Evolutionary conservation across 2,888 invertebrate genomes (phyloP).

Genomic region (Perithous albicinctus): DNA sequence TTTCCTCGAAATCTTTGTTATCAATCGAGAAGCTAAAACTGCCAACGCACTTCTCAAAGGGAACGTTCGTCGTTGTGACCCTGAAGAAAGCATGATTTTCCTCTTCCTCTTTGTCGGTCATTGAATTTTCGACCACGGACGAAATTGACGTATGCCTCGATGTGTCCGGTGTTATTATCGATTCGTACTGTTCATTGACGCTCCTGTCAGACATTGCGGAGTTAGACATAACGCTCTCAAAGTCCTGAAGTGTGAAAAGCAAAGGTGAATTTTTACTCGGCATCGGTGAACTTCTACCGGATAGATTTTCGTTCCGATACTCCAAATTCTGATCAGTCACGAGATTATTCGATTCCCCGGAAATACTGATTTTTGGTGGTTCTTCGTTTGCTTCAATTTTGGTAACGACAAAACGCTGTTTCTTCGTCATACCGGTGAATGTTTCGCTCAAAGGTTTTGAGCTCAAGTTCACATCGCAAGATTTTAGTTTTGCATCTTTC

Average conservation of each 20-base stretch:
- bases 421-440: conserved; percentile 3
- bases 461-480: background rate
- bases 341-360: background rate
- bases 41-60: conserved; percentile 79
- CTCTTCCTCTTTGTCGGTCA: conserved; percentile 59
- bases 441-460: conserved; percentile 2
- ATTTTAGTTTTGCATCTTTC: conserved; percentile 16
- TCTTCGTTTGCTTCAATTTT: conserved; percentile 1
- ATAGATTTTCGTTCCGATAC: conserved; percentile 51
- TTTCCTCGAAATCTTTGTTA: conserved; percentile 34
- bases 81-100: conserved; percentile 77
- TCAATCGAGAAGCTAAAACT: conserved; percentile 71
- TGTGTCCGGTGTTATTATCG: conserved; percentile 24
- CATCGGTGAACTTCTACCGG: conserved; percentile 61
- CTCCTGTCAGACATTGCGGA: conserved; percentile 50
- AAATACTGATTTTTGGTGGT: background rate
- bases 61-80: conserved; percentile 80
- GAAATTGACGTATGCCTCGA: conserved; percentile 11
- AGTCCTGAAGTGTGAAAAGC: conserved; percentile 81
- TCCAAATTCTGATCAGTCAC: background rate
- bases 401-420: conserved; percentile 27
- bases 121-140: conserved; percentile 58
- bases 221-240: conserved; percentile 78
- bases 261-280: conserved; percentile 75
- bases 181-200: conserved; percentile 44